These are phyloP conservation scores for Ceraclea dissimilis DNA, from an alignment of 2,888 invertebrate genomes.

Conservation along the genomic window DNA sequence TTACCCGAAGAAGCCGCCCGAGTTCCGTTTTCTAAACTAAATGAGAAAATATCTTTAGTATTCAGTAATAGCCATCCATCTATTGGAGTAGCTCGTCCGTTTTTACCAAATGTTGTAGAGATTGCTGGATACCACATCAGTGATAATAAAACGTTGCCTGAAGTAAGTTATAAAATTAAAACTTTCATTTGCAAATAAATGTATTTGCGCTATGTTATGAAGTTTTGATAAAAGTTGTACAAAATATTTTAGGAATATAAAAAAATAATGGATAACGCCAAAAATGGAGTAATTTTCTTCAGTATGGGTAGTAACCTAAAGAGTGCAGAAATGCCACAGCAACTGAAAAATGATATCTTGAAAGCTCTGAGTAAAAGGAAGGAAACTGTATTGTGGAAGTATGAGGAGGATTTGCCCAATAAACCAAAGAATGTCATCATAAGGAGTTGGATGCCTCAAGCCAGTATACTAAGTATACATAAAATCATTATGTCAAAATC, in stretches of 20 bases:
- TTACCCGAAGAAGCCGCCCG: conserved; percentile 20
- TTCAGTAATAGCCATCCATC: conserved; percentile 26
- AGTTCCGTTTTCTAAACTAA: conserved; percentile 18
- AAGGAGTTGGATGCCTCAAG: conserved; percentile 40
- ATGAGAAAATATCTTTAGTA: conserved; percentile 20
- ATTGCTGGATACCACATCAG: conserved; percentile 27
- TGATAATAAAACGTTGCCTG: conserved; percentile 11
- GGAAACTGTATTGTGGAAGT: conserved; percentile 45
- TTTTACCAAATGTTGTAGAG: conserved; percentile 24
- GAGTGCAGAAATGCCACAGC: conserved; percentile 34
- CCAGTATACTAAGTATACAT: conserved; percentile 35
- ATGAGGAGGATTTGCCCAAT: conserved; percentile 33
- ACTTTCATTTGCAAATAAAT: no score
- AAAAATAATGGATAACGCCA: conserved; percentile 37
- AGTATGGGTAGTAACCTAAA: conserved; percentile 43
- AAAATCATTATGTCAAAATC: no score
- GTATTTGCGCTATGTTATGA: no score
- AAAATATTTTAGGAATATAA: conserved; percentile 33
- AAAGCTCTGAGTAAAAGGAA: conserved; percentile 38
- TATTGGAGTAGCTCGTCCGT: conserved; percentile 19
- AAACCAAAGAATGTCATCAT: conserved; percentile 39
- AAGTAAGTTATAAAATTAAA: conserved; percentile 8
- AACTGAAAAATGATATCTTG: conserved; percentile 32
- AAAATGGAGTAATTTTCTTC: conserved; percentile 43
- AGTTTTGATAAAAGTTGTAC: no score